A percentile compares a stretch with the other conserved stretches of the same genome.
Evolutionary conservation across 1,140 invertebrate genomes (phyloP).

Genomic region (Anagrus nilaparvatae): DNA sequence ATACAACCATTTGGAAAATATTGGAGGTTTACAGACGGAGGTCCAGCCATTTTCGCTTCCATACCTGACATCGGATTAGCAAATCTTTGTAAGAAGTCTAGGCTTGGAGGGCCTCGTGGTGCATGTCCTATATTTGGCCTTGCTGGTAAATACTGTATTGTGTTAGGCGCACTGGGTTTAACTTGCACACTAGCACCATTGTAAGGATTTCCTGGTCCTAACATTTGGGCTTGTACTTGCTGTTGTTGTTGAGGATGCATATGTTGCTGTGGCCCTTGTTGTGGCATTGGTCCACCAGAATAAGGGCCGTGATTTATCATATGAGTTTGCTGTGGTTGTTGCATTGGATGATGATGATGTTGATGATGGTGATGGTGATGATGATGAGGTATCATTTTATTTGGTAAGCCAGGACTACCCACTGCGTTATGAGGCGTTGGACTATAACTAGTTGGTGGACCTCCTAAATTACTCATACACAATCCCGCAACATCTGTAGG

Average conservation of each 20-base stretch:
- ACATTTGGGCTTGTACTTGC: slow-evolving; percentile 17
- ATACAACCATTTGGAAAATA: slow-evolving; percentile 56
- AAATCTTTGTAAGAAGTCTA: slow-evolving; percentile 86
- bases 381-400: slow-evolving; percentile 35
- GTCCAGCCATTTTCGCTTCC: slow-evolving; percentile 56
- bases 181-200: slow-evolving; percentile 84
- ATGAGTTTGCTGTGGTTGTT: slow-evolving; percentile 41
- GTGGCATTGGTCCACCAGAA: slow-evolving; percentile 33
- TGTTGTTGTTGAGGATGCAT: slow-evolving; percentile 15
- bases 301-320: slow-evolving; percentile 34
- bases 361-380: slow-evolving; percentile 29
- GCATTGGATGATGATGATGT: slow-evolving; percentile 33
- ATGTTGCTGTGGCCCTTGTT: slow-evolving; percentile 37
- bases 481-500: slow-evolving; percentile 44
- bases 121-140: slow-evolving; percentile 63
- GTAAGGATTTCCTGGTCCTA: slow-evolving; percentile 47
- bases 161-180: slow-evolving; percentile 92
- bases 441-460: slow-evolving; percentile 38
- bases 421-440: slow-evolving; percentile 37
- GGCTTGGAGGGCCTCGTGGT: slow-evolving; percentile 70
- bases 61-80: slow-evolving; percentile 65
- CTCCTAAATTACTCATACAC: slow-evolving; percentile 43
- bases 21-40: slow-evolving; percentile 56
- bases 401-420: slow-evolving; percentile 36
- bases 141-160: slow-evolving; percentile 94